A percentile compares a stretch with the other conserved stretches of the same genome.
Conservation (phyloP, 2,113 vertebrate genomes). For the Serilophus lunatus region DNA sequence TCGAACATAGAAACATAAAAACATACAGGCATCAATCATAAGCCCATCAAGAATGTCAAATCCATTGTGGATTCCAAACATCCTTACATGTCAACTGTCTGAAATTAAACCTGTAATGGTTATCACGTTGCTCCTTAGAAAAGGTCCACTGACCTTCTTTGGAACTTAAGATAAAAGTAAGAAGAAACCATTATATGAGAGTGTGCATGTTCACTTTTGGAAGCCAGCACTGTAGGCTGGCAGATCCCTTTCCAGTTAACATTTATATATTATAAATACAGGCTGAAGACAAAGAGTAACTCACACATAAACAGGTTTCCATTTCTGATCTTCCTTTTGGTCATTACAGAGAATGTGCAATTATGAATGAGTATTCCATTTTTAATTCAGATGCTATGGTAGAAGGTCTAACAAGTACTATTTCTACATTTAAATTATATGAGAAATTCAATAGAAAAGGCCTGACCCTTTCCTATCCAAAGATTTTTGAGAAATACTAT, state of each 20-base stretch:
- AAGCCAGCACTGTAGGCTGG: not conserved
- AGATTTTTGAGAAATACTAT: not conserved
- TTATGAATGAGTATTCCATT: not conserved
- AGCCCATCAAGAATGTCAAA: not conserved
- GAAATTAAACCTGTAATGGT: not conserved
- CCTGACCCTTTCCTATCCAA: not conserved
- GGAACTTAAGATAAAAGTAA: not conserved
- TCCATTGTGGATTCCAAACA: not conserved
- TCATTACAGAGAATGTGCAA: not conserved
- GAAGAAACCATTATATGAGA: not conserved
- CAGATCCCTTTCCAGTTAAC: not conserved
- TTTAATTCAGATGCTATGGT: not conserved
- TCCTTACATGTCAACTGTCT: not conserved
- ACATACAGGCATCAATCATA: not conserved
- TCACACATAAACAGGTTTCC: not conserved
- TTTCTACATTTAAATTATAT: not conserved
- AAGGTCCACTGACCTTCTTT: not conserved
- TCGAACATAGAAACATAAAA: not conserved
- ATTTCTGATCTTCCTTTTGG: not conserved
- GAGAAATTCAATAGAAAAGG: not conserved
- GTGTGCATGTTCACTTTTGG: not conserved
- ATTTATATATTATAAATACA: too few species aligned
- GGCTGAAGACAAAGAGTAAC: not conserved
- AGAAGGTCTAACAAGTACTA: not conserved
- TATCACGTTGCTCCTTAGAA: not conserved